Evolutionary conservation across 1,140 invertebrate genomes (phyloP).

Genomic region (Drosophila tani): DNA sequence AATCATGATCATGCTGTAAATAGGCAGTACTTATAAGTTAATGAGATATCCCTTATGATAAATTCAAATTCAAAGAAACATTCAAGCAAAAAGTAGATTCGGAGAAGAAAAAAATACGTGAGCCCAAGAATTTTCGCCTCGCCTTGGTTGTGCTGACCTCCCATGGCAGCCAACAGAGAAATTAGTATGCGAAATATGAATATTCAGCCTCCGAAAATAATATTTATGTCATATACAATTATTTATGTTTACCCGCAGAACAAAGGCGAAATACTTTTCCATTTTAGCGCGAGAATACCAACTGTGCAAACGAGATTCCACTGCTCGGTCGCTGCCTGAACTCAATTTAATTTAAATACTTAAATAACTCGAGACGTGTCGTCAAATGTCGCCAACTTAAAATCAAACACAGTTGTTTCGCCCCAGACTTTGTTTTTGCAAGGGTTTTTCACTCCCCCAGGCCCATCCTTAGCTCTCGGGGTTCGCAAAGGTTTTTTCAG

Average conservation of each 20-base stretch:
- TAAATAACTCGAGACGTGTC: conserved; percentile 26
- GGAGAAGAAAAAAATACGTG: not conserved
- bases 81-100: no score
- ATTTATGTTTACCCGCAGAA: conserved; percentile 52
- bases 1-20: no score
- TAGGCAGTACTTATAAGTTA: no score
- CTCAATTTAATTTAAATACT: conserved; percentile 45
- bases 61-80: no score
- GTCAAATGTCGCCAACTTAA: conserved; percentile 55
- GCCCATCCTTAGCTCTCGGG: conserved; percentile 13
- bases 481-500: conserved; percentile 39
- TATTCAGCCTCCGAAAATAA: conserved; percentile 45
- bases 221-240: conserved; percentile 59
- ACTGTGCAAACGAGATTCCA: conserved; percentile 72
- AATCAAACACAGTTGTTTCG: conserved; percentile 65
- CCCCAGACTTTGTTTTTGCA: conserved; percentile 31
- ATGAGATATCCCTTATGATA: no score
- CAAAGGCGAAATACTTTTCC: conserved; percentile 42
- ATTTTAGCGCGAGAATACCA: conserved; percentile 48
- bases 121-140: not conserved
- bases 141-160: conserved; percentile 14
- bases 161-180: conserved; percentile 13
- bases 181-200: conserved; percentile 47
- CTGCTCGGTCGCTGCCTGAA: conserved; percentile 36
- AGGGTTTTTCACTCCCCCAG: conserved; percentile 28